Base-by-base conservation (phyloP, 2,113 vertebrate genomes). In the Rhizomys pruinosus region DNA sequence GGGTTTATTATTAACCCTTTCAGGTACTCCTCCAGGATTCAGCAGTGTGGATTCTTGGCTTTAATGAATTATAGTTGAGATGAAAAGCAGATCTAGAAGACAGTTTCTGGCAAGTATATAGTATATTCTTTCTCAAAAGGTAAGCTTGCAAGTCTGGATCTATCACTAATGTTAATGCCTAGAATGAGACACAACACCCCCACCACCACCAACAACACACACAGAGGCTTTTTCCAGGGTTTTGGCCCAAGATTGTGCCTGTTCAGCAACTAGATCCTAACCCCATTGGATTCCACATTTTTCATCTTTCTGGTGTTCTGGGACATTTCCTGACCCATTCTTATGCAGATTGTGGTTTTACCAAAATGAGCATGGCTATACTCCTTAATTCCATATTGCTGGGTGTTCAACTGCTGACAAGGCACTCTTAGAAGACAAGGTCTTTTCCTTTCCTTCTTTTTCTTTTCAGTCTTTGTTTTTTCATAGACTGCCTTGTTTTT, bases 1-100 rank as follows among this genome's bases (percentile, higher is more conserved):
- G 90, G 34, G 72, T 59, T 93, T 89, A 64, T 85, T 95, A 97
- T 96, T 96, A 97, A 96, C 93, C 94, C 97, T 96, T 96, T 92
- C 94, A 95, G 89, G 73, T 96, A 90, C 89, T 90, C 71, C 89
- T 97, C 84, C 81, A 55, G 91, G 66, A n/a, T 84, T 94, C 0
- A 16, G n/a, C 91, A 37, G 73, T 86, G 20, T 66, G 32, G 80
- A 85, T 80, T 91, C 73, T 94, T 89, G 44, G 76, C 55, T 76
- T 94, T 78, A 79, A 87, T 89, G 90, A 90, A 89, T 84, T 89
- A 93, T 42, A 92, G 71, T 57, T 42, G 47, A 81, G 44, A 71
- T 96, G 13, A 76, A 78, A 95, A 63, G 92, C 39, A 89, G 79
- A 12, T 52, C 57, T 23, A 81, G 59, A 73, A 42, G 89, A 42